A percentile compares a stretch with the other conserved stretches of the same genome.
These are phyloP conservation scores for Lepisosteus osseus DNA, from an alignment of 2,113 vertebrate genomes.

Conservation along the genomic window DNA sequence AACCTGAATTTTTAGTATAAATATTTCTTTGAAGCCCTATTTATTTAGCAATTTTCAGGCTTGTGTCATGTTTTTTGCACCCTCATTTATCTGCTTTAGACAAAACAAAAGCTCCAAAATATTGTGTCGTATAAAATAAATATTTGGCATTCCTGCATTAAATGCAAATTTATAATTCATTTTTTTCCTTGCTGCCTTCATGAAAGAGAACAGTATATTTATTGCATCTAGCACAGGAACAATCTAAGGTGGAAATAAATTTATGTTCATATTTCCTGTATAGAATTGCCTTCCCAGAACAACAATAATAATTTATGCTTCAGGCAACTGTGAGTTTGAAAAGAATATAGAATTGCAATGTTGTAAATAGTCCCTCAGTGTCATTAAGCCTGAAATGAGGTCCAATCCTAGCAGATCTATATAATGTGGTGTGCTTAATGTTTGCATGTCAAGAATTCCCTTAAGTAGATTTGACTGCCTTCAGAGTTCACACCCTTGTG, in stretches of 20 bases:
- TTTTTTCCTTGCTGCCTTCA: constrained; percentile 3
- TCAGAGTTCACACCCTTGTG: constrained; percentile 4
- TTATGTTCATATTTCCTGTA: constrained; percentile 17
- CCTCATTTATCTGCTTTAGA: no score
- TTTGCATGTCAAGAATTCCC: constrained; percentile 63
- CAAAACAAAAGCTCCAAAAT: no score
- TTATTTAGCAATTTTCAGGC: constrained; percentile 19
- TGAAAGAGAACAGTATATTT: constrained; percentile 12
- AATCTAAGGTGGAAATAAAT: constrained; percentile 8
- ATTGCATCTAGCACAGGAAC: constrained; percentile 4
- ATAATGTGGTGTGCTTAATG: constrained; percentile 70
- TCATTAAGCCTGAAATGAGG: constrained; percentile 62
- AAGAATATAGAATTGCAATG: constrained; percentile 58
- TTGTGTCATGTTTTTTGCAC: constrained; percentile 12
- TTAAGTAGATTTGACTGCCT: constrained; percentile 10
- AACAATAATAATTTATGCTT: constrained; percentile 54
- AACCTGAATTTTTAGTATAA: constrained; percentile 37
- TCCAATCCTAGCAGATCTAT: constrained; percentile 30
- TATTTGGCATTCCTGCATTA: background rate
- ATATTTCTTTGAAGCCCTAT: constrained; percentile 20
- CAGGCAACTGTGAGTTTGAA: constrained; percentile 59
- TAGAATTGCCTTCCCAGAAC: constrained; percentile 17
- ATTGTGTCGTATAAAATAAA: constrained; percentile 2
- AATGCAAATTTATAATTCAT: background rate
- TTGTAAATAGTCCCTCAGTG: constrained; percentile 68